Base-by-base conservation (phyloP, 2,113 vertebrate species). In the Dasyornis broadbenti region DNA sequence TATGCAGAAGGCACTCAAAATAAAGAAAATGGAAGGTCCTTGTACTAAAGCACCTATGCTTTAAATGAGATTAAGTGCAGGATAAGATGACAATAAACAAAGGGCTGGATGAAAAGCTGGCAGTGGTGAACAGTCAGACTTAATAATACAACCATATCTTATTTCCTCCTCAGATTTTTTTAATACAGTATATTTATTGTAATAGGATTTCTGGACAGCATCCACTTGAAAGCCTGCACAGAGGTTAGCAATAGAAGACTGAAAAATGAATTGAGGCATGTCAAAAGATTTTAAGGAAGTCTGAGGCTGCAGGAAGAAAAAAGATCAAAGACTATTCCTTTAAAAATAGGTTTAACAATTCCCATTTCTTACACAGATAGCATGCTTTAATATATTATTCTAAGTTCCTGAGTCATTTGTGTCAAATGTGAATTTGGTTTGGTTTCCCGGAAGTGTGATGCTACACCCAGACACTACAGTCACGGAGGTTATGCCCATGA, bases 181-280 rank as follows among this genome's bases (percentile, higher is more conserved):
- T 82, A 89, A 96, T 97, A 94, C 92, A 94, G 92, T 96, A 92
- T 90, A 97, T 96, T 95, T 96, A 96, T 95, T 93, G 95, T 95
- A 96, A 96, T 95, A 94, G 93, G 88, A 88, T 96, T 96, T 97
- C 86, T 96, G 93, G 93, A 96, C 82, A 94, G 72, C 82, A 95
- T 96, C 94, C 95, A 96, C 86, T 93, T 78, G 76, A 93, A 89
- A 86, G 94, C 88, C 76, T 75, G 68, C 2, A 9, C 52, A 45
- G 80, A 78, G 77, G n/a, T 71, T 89, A 89, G 92, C 82, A 90
- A 79, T 28, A 81, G 92, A 92, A 89, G 82, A 77, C 7, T 81
- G 85, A 35, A 40, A 81, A 91, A 78, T 81, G 92, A 81, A 54
- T 2, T 63, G 54, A 97, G 42, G 50, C 93, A 78, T 56, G 61